A percentile compares a stretch with the other conserved stretches of the same genome.
These are phyloP conservation scores for Spheniscus humboldti DNA, from an alignment of 2,797 vertebrate genomes.

Conservation along the genomic window DNA sequence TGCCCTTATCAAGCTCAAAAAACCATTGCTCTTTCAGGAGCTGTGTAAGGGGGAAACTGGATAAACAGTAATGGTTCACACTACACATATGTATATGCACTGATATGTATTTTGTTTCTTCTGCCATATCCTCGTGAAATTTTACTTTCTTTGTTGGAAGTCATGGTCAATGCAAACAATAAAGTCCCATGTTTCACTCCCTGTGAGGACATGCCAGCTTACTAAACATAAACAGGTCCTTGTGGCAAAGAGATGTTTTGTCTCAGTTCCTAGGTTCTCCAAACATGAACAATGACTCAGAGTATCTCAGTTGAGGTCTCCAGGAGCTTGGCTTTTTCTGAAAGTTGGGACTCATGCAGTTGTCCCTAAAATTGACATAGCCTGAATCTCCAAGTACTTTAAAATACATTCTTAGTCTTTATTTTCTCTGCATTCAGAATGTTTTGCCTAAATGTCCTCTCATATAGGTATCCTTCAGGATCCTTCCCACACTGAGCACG, in stretches of 20 bases:
- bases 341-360: neutral
- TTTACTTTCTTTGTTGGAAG: neutral
- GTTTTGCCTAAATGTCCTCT: neutral
- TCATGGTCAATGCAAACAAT: neutral
- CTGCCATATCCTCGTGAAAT: neutral
- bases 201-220: neutral
- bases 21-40: neutral
- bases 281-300: neutral
- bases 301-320: neutral
- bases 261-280: neutral
- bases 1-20: neutral
- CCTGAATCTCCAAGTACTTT: neutral
- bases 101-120: neutral
- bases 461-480: neutral
- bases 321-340: neutral
- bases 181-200: neutral
- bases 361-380: neutral
- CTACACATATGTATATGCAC: neutral
- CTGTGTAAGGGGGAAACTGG: neutral
- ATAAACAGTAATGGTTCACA: neutral
- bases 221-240: fast-evolving
- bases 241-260: neutral
- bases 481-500: neutral
- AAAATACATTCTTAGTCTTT: neutral
- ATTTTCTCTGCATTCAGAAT: neutral